Evolutionary conservation across 2,113 vertebrate genomes (phyloP).

Genomic region (Erinaceus europaeus): DNA sequence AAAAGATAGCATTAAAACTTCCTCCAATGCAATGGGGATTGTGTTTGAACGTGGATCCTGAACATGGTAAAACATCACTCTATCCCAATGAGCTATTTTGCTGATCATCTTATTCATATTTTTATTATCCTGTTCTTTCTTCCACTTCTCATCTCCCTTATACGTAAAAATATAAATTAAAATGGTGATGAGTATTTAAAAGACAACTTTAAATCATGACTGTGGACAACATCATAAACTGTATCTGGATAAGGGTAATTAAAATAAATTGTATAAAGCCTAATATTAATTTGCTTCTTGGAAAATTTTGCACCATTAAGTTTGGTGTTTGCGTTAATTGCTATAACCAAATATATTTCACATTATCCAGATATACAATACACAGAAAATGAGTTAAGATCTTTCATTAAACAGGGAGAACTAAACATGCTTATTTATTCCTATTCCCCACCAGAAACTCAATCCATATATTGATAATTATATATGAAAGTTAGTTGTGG

Average conservation of each 20-base stretch:
- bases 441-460: conserved; percentile 39
- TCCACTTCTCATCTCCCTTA: neutral
- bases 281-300: neutral
- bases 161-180: neutral
- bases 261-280: neutral
- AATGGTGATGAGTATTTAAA: neutral
- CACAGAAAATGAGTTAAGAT: conserved; percentile 8
- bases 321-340: conserved; percentile 29
- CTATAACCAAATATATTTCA: conserved; percentile 16
- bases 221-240: neutral
- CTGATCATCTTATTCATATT: neutral
- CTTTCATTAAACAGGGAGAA: conserved; percentile 27
- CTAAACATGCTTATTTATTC: conserved; percentile 36
- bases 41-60: neutral
- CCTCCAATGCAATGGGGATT: neutral
- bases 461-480: conserved; percentile 62
- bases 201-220: neutral
- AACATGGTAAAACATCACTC: neutral
- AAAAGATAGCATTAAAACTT: too few relatives aligned
- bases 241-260: conserved; percentile 8
- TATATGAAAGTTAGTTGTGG: conserved; percentile 58
- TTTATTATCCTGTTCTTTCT: neutral
- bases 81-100: neutral
- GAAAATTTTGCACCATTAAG: neutral
- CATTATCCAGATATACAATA: neutral